Evolutionary conservation across 2,888 invertebrate genomes (phyloP), one percentile per base, ranked within the genome.

Genomic region (Eupsilia transversa): DNA sequence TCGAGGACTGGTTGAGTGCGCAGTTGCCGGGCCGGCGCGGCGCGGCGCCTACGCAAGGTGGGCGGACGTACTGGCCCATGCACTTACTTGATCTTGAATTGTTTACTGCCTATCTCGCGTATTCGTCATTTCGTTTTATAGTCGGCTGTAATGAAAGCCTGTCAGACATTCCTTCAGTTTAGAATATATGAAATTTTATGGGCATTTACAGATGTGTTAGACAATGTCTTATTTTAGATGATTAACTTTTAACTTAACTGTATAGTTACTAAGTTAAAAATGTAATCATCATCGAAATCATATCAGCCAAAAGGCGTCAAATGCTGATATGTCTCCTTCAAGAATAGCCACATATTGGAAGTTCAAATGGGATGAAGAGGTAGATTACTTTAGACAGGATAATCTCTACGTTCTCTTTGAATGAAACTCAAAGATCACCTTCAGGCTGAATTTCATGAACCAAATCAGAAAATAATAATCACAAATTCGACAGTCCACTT

Each of bases 11-110:
- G 88, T 80, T 83, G 79, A 67, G 66, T 83, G 72, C 63, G 74
- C 76, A 66, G 78, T 77, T 70, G 79, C 63, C 66, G 59, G 54
- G 41, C 65, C 68, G 69, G 84, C 87, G 86, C 66, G 59, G 54
- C 35, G 61, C 68, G 69, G 84, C 87, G 86, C 87, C 86, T 86
- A 86, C 85, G 84, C 87, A 87, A 75, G 85, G 92, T 92, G 92
- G 92, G 92, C 86, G 89, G 85, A 90, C 83, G 77, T 76, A 75
- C 75, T 74, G 77, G 84, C 77, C 74, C 74, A 78, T 87, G 84
- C 83, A 84, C 85, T 83, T 77, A 88, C 74, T 80, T 85, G 86
- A 82, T 89, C 90, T 90, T 87, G 85, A 87, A 89, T 79, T 82
- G 83, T 83, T 81, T 77, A 85, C 76, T 80, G 71, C 68, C 66